Percentiles rank a stretch among this genome's conserved stretches.
Evolutionary conservation across 2,888 invertebrate species (phyloP).

Genomic region (Cataglyphis altisquamis): DNA sequence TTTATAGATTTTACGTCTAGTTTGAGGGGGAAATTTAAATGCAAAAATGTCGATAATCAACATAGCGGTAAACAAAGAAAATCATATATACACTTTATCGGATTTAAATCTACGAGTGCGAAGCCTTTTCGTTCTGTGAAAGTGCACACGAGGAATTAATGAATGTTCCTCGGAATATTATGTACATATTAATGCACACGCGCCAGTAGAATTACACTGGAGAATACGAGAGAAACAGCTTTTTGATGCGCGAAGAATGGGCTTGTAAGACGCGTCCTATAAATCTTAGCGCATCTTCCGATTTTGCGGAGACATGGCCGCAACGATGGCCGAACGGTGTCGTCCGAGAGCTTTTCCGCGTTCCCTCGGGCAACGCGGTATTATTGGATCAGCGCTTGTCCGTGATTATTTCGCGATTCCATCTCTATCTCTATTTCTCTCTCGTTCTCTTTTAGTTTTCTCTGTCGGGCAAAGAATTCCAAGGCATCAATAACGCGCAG

Average conservation of each 20-base stretch:
- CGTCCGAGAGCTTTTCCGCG: slow-evolving; percentile 65
- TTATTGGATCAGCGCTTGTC: slow-evolving; percentile 60
- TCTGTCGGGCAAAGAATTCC: background rate
- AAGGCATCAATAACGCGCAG: background rate
- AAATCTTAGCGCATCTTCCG: slow-evolving; percentile 75
- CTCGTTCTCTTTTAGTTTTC: slow-evolving; percentile 16
- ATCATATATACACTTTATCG: no score
- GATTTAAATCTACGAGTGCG: no score
- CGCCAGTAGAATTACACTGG: background rate
- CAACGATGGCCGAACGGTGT: slow-evolving; percentile 73
- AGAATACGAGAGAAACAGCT: background rate
- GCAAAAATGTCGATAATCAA: no score
- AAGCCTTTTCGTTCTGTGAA: no score
- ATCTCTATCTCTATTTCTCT: no score
- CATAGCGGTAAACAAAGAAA: no score
- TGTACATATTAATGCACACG: background rate
- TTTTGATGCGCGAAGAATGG: slow-evolving; percentile 50
- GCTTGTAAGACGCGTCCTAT: slow-evolving; percentile 61
- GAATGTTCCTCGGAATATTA: background rate
- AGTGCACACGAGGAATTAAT: background rate
- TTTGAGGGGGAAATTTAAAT: background rate
- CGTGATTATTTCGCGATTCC: slow-evolving; percentile 45
- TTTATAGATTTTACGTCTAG: background rate
- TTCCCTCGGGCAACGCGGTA: slow-evolving; percentile 55
- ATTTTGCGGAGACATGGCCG: slow-evolving; percentile 63